Evolutionary conservation across 2,113 vertebrate genomes (phyloP).

Genomic region (Apteryx mantelli): DNA sequence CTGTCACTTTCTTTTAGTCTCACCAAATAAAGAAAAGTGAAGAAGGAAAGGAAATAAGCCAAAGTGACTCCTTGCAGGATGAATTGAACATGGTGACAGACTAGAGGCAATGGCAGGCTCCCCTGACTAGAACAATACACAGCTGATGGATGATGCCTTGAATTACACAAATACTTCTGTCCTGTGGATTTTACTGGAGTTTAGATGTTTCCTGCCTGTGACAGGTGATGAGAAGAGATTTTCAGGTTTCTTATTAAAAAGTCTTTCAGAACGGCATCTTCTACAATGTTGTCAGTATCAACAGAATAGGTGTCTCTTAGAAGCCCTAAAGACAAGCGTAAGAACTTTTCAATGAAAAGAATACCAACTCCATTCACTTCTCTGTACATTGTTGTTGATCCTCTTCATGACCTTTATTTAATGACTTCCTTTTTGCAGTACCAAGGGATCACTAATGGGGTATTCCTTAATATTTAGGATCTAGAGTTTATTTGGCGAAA

Average conservation of each 20-base stretch:
- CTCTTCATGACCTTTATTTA: background rate
- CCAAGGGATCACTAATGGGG: background rate
- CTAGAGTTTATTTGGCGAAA: background rate
- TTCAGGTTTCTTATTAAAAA: background rate
- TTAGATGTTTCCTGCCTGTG: background rate
- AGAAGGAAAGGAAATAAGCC: background rate
- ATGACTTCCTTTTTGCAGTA: background rate
- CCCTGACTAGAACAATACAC: background rate
- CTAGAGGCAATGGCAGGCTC: background rate
- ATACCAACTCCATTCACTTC: background rate
- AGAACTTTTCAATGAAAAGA: background rate
- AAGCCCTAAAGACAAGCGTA: background rate
- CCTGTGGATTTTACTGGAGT: background rate
- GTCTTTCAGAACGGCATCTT: background rate
- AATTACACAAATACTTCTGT: background rate
- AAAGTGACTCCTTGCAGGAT: background rate
- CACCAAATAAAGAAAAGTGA: background rate
- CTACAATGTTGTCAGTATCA: background rate
- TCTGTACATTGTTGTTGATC: background rate
- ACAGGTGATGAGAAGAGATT: background rate
- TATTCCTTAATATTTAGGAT: background rate
- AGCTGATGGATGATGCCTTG: background rate
- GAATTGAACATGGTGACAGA: background rate
- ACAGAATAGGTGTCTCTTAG: background rate
- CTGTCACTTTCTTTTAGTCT: background rate